Conservation (phyloP, 2,797 vertebrate genomes). For the Argentina silus region DNA sequence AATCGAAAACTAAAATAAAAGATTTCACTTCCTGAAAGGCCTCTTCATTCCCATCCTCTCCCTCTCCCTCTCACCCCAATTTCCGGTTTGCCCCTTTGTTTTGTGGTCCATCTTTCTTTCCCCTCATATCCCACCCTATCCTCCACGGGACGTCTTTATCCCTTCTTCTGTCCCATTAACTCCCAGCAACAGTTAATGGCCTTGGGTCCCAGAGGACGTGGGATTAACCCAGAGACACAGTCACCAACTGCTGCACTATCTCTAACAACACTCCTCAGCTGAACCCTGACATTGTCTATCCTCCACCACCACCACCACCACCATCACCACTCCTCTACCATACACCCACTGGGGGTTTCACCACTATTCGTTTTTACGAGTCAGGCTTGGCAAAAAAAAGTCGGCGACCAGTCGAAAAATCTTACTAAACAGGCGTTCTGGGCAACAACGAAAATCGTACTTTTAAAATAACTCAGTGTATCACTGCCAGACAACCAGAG, state of each 20-base stretch:
- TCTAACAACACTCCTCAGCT: background rate
- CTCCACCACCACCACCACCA: background rate
- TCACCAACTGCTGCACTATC: background rate
- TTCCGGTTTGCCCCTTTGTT: slow-evolving; percentile 9
- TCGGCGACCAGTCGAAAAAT: too few species aligned
- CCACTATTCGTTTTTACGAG: too few species aligned
- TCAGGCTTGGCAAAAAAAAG: too few species aligned
- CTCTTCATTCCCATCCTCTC: background rate
- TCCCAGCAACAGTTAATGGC: slow-evolving; percentile 40
- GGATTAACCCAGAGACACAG: background rate
- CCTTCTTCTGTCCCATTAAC: slow-evolving; percentile 54
- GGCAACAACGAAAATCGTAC: too few species aligned
- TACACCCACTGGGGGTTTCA: too few species aligned
- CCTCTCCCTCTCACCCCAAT: background rate
- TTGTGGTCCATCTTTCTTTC: slow-evolving; percentile 17
- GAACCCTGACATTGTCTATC: background rate
- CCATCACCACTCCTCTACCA: too few species aligned
- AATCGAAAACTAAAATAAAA: slow-evolving; percentile 41
- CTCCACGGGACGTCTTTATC: slow-evolving; percentile 51
- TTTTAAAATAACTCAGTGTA: too few species aligned
- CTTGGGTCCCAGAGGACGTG: slow-evolving; percentile 32
- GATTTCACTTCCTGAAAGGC: slow-evolving; percentile 35
- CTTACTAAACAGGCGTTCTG: too few species aligned
- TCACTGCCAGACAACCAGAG: too few species aligned
- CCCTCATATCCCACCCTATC: background rate